phyloP scores from a whole-genome alignment of 2,888 invertebrate genomes.

The Synanthedon myopaeformis region DNA sequence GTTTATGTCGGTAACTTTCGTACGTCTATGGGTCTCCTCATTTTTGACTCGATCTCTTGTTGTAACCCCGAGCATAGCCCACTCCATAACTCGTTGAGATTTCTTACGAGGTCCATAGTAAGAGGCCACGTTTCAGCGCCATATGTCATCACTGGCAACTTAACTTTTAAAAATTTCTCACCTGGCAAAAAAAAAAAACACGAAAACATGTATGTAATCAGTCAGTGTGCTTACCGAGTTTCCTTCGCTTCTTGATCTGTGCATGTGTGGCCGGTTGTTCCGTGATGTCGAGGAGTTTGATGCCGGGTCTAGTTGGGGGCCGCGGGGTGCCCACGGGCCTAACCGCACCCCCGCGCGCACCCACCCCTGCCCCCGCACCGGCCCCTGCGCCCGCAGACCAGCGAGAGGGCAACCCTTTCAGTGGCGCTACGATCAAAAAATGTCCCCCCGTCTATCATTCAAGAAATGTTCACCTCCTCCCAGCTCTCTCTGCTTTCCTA shows the following conservation, averaged over 20 bases:
- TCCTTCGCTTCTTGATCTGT: constrained; percentile 85
- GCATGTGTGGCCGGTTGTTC: constrained; percentile 86
- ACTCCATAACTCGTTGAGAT: no score
- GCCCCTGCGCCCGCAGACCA: constrained; percentile 27
- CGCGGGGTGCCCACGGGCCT: constrained; percentile 55
- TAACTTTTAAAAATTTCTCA: constrained; percentile 23
- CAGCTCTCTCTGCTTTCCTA: no score
- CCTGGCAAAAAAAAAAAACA: neutral
- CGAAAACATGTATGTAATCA: neutral
- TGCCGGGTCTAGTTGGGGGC: constrained; percentile 87
- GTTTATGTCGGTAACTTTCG: no score
- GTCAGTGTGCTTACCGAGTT: constrained; percentile 70
- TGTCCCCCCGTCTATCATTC: no score
- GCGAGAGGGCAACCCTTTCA: constrained; percentile 91
- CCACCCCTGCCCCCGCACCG: constrained; percentile 26
- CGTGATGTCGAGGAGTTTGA: constrained; percentile 92
- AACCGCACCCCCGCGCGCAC: constrained; percentile 18
- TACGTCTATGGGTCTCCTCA: no score
- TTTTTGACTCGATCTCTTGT: no score
- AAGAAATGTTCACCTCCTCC: no score
- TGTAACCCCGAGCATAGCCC: no score
- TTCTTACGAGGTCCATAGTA: no score
- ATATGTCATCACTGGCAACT: no score
- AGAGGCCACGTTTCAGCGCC: no score
- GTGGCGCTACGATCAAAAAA: constrained; percentile 73